Conservation (phyloP, 2,888 invertebrate genomes). For the Mantis religiosa region DNA sequence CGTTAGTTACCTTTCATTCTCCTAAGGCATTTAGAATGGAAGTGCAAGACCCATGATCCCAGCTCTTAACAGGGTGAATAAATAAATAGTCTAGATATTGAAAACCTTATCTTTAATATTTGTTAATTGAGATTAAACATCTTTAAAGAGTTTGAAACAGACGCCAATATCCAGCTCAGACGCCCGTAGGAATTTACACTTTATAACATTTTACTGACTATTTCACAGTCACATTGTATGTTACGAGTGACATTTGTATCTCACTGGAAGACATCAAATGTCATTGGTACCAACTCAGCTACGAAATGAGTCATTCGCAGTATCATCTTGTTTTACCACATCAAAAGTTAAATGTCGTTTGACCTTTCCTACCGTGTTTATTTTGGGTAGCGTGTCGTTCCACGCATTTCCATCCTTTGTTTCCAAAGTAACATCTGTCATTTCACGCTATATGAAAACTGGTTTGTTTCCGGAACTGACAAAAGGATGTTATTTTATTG, state of each 20-base stretch:
- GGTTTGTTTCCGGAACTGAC: no score
- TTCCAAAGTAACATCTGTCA: neutral
- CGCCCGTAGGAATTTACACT: neutral
- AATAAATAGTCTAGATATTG: no score
- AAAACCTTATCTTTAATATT: no score
- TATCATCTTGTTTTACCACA: neutral
- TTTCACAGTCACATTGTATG: neutral
- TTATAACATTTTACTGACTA: neutral
- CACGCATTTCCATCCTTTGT: neutral
- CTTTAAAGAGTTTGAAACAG: no score
- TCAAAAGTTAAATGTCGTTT: neutral
- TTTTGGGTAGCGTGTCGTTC: neutral
- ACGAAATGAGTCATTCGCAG: neutral
- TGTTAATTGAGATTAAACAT: no score
- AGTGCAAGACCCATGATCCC: no score
- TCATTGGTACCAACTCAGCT: neutral
- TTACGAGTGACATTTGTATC: neutral
- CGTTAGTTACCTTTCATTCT: no score
- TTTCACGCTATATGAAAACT: neutral
- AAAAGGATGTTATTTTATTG: no score
- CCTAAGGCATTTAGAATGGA: no score
- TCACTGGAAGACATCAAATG: neutral
- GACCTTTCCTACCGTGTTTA: neutral
- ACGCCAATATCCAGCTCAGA: neutral
- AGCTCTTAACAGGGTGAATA: no score